Evolutionary conservation across 1,140 invertebrate species (phyloP).

Genomic region (Globodera ellingtonae): DNA sequence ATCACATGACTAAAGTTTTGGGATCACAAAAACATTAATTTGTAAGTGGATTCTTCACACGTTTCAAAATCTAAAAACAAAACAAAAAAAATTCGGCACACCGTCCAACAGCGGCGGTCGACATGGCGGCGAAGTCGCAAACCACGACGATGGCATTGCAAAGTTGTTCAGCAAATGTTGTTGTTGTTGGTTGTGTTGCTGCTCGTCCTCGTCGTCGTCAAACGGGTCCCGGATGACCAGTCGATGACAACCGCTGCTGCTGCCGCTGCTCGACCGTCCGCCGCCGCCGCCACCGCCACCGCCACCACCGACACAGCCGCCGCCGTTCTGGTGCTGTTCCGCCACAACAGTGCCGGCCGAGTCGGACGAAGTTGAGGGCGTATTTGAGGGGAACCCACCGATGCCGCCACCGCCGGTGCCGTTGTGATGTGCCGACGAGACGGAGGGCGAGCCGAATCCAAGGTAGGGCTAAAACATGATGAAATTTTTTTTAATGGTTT

Average conservation of each 20-base stretch:
- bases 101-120: not conserved
- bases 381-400: not conserved
- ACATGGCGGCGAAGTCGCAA: not conserved
- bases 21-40: too few relatives aligned
- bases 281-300: too few relatives aligned
- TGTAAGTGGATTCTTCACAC: too few relatives aligned
- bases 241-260: not conserved
- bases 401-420: not conserved
- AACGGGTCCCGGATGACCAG: conserved; percentile 14
- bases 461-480: not conserved
- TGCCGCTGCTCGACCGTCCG: not conserved
- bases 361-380: conserved; percentile 1
- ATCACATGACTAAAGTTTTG: too few relatives aligned
- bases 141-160: not conserved
- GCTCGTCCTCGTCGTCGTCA: conserved; percentile 9
- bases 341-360: not conserved
- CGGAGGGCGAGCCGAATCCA: not conserved
- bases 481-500: not conserved
- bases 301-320: too few relatives aligned
- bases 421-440: not conserved
- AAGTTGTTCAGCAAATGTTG: too few relatives aligned
- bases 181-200: too few relatives aligned
- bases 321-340: not conserved
- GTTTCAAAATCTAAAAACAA: too few relatives aligned
- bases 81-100: not conserved